Percentiles rank a stretch among this genome's conserved stretches.
Conservation (phyloP, 1,140 invertebrate genomes). For the Cydia pomonella region DNA sequence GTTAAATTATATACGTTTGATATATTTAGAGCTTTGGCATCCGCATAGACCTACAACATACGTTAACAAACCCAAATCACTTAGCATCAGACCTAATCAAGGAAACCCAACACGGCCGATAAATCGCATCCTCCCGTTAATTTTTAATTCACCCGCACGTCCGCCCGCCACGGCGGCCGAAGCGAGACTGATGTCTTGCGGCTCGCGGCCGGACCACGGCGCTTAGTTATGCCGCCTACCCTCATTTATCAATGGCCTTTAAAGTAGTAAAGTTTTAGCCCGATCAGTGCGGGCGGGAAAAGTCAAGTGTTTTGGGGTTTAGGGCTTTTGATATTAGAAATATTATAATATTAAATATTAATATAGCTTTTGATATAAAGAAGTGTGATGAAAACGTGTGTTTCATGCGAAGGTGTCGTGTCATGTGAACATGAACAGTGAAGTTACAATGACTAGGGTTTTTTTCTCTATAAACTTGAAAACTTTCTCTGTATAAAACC, state of each 20-base stretch:
- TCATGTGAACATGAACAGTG: too few species aligned
- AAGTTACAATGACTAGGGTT: too few species aligned
- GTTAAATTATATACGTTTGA: too few species aligned
- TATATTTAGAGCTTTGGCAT: too few species aligned
- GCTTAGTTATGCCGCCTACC: conserved; percentile 71
- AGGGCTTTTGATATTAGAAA: background rate
- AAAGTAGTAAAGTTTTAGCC: conserved; percentile 14
- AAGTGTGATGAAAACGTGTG: too few species aligned
- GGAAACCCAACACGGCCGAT: conserved; percentile 53
- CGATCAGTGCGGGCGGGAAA: conserved; percentile 3
- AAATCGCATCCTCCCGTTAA: conserved; percentile 53
- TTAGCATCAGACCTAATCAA: conserved; percentile 54
- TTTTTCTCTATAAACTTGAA: too few species aligned
- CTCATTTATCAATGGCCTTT: conserved; percentile 58
- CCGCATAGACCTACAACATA: background rate
- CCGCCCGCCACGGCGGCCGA: conserved; percentile 43
- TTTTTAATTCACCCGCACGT: conserved; percentile 54
- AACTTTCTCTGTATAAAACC: too few species aligned
- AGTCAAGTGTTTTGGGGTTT: background rate
- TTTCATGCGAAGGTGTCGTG: too few species aligned
- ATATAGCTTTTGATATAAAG: background rate
- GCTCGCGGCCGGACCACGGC: conserved; percentile 52
- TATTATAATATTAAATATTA: too few species aligned
- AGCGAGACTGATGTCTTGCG: conserved; percentile 52
- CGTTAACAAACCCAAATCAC: conserved; percentile 39